Conservation (phyloP, 2,888 invertebrate genomes). For the Nezara viridula region DNA sequence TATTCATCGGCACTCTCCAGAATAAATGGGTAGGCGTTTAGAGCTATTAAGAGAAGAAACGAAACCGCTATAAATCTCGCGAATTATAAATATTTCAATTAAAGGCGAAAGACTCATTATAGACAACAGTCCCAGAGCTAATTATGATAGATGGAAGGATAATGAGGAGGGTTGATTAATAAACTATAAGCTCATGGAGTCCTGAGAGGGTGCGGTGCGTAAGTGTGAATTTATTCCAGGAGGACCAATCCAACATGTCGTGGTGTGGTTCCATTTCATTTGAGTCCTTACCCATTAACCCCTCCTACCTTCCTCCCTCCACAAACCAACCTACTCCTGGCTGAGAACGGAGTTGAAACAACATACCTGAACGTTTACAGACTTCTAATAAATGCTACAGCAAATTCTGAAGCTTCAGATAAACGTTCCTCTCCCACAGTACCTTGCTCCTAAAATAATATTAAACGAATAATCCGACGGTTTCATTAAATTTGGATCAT, state of each 20-base stretch:
- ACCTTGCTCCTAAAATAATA: too few relatives aligned
- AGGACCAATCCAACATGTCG: not conserved
- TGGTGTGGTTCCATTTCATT: not conserved
- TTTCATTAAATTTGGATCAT: too few relatives aligned
- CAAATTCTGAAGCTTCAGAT: too few relatives aligned
- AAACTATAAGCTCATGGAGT: not conserved
- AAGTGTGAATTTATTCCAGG: not conserved
- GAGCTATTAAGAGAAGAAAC: constrained; percentile 40
- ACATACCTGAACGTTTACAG: too few relatives aligned
- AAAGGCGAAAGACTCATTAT: not conserved
- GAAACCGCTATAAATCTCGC: constrained; percentile 15
- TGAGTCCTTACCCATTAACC: too few relatives aligned
- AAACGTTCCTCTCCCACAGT: too few relatives aligned
- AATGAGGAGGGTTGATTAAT: constrained; percentile 3
- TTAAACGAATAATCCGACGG: too few relatives aligned
- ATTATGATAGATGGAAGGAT: constrained; percentile 16
- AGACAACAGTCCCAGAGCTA: not conserved
- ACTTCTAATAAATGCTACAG: too few relatives aligned
- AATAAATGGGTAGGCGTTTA: not conserved
- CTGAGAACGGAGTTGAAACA: too few relatives aligned
- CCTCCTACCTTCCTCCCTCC: too few relatives aligned
- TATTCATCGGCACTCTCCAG: not conserved
- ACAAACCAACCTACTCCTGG: too few relatives aligned
- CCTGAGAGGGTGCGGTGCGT: too few relatives aligned
- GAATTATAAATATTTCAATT: constrained; percentile 46